These are phyloP conservation scores for Diarsia dahlii DNA, from an alignment of 2,888 invertebrate genomes.

Conservation along the genomic window DNA sequence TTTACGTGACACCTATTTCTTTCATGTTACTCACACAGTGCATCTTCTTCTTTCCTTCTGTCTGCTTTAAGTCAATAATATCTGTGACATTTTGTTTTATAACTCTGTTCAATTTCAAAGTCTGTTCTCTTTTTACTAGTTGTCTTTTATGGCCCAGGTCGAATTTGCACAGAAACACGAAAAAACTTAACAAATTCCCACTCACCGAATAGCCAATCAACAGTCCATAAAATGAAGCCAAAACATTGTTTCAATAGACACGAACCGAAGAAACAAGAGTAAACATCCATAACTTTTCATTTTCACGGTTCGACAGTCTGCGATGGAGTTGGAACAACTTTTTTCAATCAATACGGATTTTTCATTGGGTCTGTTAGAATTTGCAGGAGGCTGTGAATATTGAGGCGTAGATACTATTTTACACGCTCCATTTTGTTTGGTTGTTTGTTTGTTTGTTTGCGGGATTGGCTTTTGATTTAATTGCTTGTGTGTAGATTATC, in stretches of 20 bases:
- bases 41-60: neutral
- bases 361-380: slow-evolving; percentile 51
- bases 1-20: neutral
- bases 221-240: slow-evolving; percentile 17
- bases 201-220: slow-evolving; percentile 14
- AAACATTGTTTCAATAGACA: slow-evolving; percentile 40
- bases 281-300: slow-evolving; percentile 60
- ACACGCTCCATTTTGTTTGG: slow-evolving; percentile 3
- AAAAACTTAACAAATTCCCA: neutral
- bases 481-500: neutral
- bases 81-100: neutral
- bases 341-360: slow-evolving; percentile 59
- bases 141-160: neutral
- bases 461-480: slow-evolving; percentile 5
- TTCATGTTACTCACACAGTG: neutral
- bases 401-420: slow-evolving; percentile 21
- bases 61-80: neutral
- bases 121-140: neutral
- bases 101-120: neutral
- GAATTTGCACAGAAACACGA: neutral
- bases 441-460: slow-evolving; percentile 1
- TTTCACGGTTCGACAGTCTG: slow-evolving; percentile 41
- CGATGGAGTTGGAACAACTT: slow-evolving; percentile 43
- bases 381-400: slow-evolving; percentile 43
- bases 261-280: slow-evolving; percentile 14